These are phyloP conservation scores for Drosophila bunnanda DNA, from an alignment of 2,888 invertebrate species.

Conservation along the genomic window DNA sequence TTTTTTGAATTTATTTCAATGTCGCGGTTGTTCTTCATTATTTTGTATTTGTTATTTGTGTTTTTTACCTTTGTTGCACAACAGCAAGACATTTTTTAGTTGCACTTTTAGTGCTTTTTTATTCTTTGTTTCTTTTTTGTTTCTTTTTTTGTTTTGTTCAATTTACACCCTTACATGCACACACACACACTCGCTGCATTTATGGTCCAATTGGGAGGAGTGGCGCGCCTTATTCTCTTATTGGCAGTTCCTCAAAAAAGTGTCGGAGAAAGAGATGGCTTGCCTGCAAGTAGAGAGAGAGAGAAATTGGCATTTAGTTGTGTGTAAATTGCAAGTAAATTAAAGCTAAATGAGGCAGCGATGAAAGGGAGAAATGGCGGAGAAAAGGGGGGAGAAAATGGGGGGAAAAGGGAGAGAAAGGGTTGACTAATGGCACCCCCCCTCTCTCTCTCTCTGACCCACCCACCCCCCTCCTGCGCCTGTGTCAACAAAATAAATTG, in stretches of 20 bases:
- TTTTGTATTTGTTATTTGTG: neutral
- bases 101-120: neutral
- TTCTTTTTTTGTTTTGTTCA: conserved; percentile 1
- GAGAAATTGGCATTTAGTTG: conserved; percentile 32
- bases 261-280: conserved; percentile 16
- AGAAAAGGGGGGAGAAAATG: too few species aligned
- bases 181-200: conserved; percentile 36
- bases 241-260: conserved; percentile 62
- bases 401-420: neutral
- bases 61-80: conserved; percentile 20
- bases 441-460: too few species aligned
- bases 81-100: conserved; percentile 11
- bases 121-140: too few species aligned
- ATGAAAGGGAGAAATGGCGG: neutral
- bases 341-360: conserved; percentile 10
- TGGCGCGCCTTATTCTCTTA: conserved; percentile 32
- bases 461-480: neutral
- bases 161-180: neutral
- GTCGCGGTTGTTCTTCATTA: conserved; percentile 7
- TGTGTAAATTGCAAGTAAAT: conserved; percentile 32
- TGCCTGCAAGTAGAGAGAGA: conserved; percentile 21
- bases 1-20: conserved; percentile 12
- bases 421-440: conserved; percentile 16
- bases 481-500: conserved; percentile 41
- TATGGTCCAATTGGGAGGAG: conserved; percentile 26